Evolutionary conservation across 2,113 vertebrate species (phyloP).

Genomic region (Barbus barbus): DNA sequence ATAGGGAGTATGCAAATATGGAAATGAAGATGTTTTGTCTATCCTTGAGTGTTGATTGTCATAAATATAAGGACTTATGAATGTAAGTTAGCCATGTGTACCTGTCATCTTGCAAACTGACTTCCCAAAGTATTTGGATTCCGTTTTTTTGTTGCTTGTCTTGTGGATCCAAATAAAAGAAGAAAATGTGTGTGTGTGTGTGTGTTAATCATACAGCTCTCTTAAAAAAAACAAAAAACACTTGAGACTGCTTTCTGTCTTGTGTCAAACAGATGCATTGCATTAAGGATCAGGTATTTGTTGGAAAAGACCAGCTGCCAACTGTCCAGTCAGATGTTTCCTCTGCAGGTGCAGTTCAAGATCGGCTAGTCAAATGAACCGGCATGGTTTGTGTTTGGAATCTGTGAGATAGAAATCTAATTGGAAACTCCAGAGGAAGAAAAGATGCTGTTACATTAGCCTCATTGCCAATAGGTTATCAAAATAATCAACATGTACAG

Average conservation of each 20-base stretch:
- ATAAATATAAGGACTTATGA: too few relatives aligned
- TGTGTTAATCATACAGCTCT: neutral
- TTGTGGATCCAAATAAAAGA: too few relatives aligned
- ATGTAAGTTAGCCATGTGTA: too few relatives aligned
- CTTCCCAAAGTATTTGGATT: too few relatives aligned
- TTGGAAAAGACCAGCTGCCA: neutral
- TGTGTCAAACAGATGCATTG: neutral
- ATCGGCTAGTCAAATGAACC: neutral
- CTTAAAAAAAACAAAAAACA: neutral
- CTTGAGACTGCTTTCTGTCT: neutral
- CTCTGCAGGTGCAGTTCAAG: neutral
- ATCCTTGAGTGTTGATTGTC: too few relatives aligned
- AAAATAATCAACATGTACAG: constrained; percentile 19
- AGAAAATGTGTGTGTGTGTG: neutral
- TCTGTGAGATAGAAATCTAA: neutral
- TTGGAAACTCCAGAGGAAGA: neutral
- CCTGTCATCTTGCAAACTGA: too few relatives aligned
- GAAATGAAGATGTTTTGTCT: too few relatives aligned
- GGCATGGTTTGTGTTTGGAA: neutral
- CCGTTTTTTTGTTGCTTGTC: too few relatives aligned
- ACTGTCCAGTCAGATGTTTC: neutral
- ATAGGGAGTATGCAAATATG: too few relatives aligned
- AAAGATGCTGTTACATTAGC: neutral
- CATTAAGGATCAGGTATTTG: neutral
- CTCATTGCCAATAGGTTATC: constrained; percentile 27